phyloP scores from a whole-genome alignment of 1,140 invertebrate genomes.

The Acyrthosiphon pisum region DNA sequence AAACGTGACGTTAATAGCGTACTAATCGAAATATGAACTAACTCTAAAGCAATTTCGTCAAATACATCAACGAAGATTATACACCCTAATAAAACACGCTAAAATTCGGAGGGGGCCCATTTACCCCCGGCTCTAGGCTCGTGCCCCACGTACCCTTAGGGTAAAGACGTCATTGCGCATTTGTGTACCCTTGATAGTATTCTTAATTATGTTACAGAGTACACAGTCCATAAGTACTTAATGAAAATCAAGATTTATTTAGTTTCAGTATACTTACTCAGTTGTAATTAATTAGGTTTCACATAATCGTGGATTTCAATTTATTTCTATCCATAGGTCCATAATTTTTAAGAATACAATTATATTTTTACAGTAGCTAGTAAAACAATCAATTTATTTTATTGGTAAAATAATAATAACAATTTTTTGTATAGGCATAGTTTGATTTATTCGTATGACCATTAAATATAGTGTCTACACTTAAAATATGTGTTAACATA shows the following conservation, averaged over 20 bases:
- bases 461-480: neutral
- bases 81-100: too few relatives aligned
- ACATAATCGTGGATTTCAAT: neutral
- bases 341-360: neutral
- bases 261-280: neutral
- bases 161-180: neutral
- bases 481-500: neutral
- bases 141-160: too few relatives aligned
- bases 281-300: neutral
- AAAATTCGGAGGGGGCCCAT: too few relatives aligned
- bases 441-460: neutral
- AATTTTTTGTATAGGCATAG: neutral
- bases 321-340: neutral
- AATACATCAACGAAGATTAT: too few relatives aligned
- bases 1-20: too few relatives aligned
- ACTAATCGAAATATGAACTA: too few relatives aligned
- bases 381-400: neutral
- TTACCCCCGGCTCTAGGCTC: too few relatives aligned
- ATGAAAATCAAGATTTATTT: neutral
- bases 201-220: conserved; percentile 33
- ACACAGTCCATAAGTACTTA: neutral
- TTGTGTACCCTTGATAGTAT: conserved; percentile 59
- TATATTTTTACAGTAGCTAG: neutral
- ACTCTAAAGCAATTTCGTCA: too few relatives aligned
- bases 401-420: neutral